These are phyloP conservation scores for Pycnonotus jocosus DNA, from an alignment of 2,113 vertebrate species.

Conservation along the genomic window DNA sequence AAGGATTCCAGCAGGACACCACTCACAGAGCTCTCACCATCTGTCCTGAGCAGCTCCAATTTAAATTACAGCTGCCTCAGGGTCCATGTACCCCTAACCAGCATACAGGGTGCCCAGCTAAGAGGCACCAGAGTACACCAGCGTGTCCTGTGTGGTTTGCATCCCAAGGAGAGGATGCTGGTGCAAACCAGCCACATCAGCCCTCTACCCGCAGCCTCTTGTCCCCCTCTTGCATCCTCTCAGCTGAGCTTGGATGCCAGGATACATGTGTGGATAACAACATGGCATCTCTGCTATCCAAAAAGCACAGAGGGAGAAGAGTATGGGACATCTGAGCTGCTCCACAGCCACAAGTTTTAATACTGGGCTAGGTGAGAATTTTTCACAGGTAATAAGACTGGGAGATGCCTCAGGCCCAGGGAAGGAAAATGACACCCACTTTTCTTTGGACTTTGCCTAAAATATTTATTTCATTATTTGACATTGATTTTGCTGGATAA, in stretches of 20 bases:
- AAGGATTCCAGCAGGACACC: background rate
- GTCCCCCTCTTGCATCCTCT: background rate
- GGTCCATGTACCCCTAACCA: background rate
- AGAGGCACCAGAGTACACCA: background rate
- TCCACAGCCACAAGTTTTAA: background rate
- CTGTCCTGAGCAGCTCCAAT: background rate
- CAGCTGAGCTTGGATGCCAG: background rate
- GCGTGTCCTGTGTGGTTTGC: rapidly evolving
- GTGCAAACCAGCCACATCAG: background rate
- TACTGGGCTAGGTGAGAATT: background rate
- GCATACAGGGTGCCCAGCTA: background rate
- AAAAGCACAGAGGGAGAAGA: background rate
- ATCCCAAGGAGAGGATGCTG: background rate
- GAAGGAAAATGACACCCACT: background rate
- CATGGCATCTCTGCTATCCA: background rate
- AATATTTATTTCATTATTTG: background rate
- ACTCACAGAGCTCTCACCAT: background rate
- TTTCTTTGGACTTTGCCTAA: background rate
- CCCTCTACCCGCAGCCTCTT: background rate
- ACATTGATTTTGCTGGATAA: background rate
- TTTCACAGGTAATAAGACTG: background rate
- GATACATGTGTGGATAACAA: rapidly evolving
- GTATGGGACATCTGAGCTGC: background rate
- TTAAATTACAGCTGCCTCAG: background rate
- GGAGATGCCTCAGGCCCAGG: background rate